Evolutionary conservation across 2,113 vertebrate genomes (phyloP).

Genomic region (Hemicordylus capensis): DNA sequence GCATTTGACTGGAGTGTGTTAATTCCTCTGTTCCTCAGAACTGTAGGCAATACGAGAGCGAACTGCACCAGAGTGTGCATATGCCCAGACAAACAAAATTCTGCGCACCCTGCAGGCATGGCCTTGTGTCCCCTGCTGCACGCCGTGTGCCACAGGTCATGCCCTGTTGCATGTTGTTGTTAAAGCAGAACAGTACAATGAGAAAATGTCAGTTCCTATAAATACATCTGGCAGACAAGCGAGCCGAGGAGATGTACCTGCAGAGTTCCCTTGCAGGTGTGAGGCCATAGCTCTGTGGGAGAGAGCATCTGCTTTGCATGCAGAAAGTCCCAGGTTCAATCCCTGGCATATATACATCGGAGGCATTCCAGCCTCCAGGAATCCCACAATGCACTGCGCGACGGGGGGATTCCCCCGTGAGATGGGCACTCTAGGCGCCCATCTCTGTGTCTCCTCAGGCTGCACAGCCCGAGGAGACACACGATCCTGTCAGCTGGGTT

Average conservation of each 20-base stretch:
- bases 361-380: too few relatives aligned
- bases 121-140: too few relatives aligned
- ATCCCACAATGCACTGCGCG: too few relatives aligned
- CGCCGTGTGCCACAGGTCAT: not conserved
- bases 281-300: not conserved
- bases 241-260: not conserved
- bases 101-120: not conserved
- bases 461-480: too few relatives aligned
- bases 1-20: not conserved
- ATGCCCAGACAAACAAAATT: not conserved
- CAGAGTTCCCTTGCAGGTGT: not conserved
- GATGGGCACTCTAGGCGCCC: too few relatives aligned
- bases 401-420: too few relatives aligned
- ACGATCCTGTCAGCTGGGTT: too few relatives aligned
- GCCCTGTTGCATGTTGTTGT: not conserved
- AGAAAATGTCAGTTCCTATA: not conserved
- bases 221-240: not conserved
- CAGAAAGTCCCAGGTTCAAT: too few relatives aligned
- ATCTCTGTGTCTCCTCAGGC: too few relatives aligned
- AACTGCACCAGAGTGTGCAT: not conserved
- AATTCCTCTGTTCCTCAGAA: too few relatives aligned
- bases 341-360: too few relatives aligned
- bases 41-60: not conserved
- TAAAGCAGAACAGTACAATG: not conserved
- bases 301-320: too few relatives aligned